A percentile compares a stretch with the other conserved stretches of the same genome.
Conservation (phyloP, 2,797 vertebrate species). For the Anniella stebbinsi region DNA sequence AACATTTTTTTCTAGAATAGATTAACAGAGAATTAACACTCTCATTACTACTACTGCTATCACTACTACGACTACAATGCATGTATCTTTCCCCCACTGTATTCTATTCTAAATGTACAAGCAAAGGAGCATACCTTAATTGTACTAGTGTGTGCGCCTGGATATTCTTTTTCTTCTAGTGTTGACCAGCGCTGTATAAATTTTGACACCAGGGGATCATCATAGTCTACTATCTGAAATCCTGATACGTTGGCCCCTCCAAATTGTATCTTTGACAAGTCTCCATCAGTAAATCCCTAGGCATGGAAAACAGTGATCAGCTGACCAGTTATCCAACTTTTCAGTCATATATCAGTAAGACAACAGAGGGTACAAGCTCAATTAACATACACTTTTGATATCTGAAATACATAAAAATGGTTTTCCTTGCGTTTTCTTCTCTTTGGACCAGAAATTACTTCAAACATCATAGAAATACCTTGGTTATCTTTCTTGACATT, state of each 20-base stretch:
- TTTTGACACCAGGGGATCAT: slow-evolving; percentile 95
- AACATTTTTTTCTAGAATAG: background rate
- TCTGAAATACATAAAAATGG: slow-evolving; percentile 36
- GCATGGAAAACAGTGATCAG: slow-evolving; percentile 63
- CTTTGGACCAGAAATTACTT: background rate
- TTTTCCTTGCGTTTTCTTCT: background rate
- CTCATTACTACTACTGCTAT: too few species aligned
- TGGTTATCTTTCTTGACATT: slow-evolving; percentile 18
- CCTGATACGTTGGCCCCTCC: slow-evolving; percentile 98
- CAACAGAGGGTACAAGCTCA: slow-evolving; percentile 17
- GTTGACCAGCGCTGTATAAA: slow-evolving; percentile 99
- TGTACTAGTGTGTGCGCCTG: slow-evolving; percentile 92
- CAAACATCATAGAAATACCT: background rate
- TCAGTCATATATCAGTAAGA: slow-evolving; percentile 36
- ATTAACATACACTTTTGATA: slow-evolving; percentile 19
- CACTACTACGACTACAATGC: background rate
- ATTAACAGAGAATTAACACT: background rate
- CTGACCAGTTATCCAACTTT: slow-evolving; percentile 39
- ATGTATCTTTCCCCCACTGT: background rate
- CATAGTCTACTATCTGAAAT: slow-evolving; percentile 99
- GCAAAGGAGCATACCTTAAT: slow-evolving; percentile 81
- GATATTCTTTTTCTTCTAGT: slow-evolving; percentile 97
- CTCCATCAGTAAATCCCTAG: slow-evolving; percentile 97
- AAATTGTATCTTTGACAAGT: slow-evolving; percentile 98
- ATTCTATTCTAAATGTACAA: background rate